Conservation (phyloP, 2,888 invertebrate genomes). For the Ophion costatus region DNA sequence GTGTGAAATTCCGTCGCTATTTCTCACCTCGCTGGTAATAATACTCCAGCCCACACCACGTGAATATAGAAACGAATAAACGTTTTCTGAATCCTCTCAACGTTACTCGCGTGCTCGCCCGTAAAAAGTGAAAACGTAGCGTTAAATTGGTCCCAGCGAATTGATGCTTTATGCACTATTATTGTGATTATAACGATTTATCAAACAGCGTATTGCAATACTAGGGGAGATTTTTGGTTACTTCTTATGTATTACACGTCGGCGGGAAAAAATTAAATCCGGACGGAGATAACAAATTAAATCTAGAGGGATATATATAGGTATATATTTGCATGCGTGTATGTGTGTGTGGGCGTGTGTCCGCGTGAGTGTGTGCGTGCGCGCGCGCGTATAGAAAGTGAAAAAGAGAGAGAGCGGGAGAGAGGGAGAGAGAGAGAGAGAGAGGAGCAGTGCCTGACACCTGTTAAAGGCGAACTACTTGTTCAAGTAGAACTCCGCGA, state of each 20-base stretch:
- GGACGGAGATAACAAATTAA: no score
- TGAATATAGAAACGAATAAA: slow-evolving; percentile 22
- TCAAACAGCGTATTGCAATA: no score
- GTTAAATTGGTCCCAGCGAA: slow-evolving; percentile 76
- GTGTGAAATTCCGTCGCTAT: slow-evolving; percentile 43
- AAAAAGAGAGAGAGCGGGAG: slow-evolving; percentile 3
- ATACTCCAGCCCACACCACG: slow-evolving; percentile 16
- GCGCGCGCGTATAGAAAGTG: background rate
- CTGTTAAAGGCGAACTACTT: slow-evolving; percentile 37
- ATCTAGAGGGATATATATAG: no score
- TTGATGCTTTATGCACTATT: slow-evolving; percentile 12
- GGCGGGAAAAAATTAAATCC: no score
- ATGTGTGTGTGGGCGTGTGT: background rate
- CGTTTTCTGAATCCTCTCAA: slow-evolving; percentile 28
- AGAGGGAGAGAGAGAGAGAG: slow-evolving; percentile 10
- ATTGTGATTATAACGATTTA: background rate
- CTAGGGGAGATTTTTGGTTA: no score
- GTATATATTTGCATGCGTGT: no score
- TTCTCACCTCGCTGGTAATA: slow-evolving; percentile 17
- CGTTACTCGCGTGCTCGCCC: slow-evolving; percentile 26
- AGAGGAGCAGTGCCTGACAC: background rate
- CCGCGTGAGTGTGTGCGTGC: no score
- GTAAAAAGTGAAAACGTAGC: slow-evolving; percentile 77
- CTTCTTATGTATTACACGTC: no score
- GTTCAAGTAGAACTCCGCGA: slow-evolving; percentile 22